Base-by-base conservation (phyloP, 2,888 invertebrate genomes). In the Drosophila affinis region DNA sequence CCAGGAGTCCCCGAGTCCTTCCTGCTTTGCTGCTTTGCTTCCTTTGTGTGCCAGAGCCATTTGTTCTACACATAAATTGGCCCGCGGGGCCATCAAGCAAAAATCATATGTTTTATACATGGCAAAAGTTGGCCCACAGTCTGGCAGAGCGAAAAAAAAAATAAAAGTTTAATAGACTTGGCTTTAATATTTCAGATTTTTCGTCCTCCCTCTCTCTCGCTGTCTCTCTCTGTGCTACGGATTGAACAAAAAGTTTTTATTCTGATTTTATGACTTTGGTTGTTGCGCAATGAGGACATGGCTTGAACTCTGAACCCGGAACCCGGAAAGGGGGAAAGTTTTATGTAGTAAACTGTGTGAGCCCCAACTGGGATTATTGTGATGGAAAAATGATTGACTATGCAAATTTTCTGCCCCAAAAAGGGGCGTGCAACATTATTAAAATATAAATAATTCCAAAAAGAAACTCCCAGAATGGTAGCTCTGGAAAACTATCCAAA, bases 101-200 rank as follows among this genome's bases (percentile, higher is more conserved):
- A 88, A 84, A 85, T 87, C 85, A 88, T 87, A 88, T 87, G 84
- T 84, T 81, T 86, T 86, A 86, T 88, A 80, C 83, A 86, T 79
- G 81, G 79, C 72, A 69, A 73, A 78, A 69, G 76, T 64, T 81
- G 39, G 49, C 49, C 49, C 56, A 62, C 55, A 53, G 44, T 44
- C 21, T 45, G 56, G 18, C 44, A 24, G 56, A 47, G 14, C 34
- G 46, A 64, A 49, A 57, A 77, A 76, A 82, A 84, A 86, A 24
- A 24, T 5, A 24, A 24, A 24, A 24, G 71, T 80, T 86, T 86
- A 84, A 86, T 80, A 86, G 84, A 86, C 88, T 78, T 72, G 58
- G 58, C 83, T 84, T 86, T 83, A 84, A 87, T 77, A 79, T 79
- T 75, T 54, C 69, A 63, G 65, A 64, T 77, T 83, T 60, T 57